Base-by-base conservation (phyloP, 2,888 invertebrate species). In the Zaprionus bogoriensis region DNA sequence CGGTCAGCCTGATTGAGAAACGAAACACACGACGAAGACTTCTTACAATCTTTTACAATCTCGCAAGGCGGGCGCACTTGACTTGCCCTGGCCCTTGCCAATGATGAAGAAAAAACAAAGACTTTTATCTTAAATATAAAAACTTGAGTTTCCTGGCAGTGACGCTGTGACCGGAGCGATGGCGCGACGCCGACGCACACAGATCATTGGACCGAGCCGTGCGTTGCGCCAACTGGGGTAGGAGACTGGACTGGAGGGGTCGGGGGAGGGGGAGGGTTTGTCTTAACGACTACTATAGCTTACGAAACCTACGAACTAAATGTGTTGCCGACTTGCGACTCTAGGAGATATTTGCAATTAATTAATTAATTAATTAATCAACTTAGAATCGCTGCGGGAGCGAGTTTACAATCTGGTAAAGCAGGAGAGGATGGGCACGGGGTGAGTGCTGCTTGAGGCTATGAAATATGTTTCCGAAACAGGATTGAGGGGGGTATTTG, bases 251-350 rank as follows among this genome's bases (percentile, higher is more conserved):
- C n/a, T n/a, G 20, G 14, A 20, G 2, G 14, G 19, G n/a, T 12
- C 9, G 17, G 25, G 7, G 22, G n/a, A 22, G n/a, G 42, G 10
- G 30, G 53, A 6, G 22, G 45, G 27, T 10, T 39, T 38, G 22
- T 22, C 19, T 17, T 39, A 44, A 27, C 39, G 28, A 51, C 53
- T 62, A 39, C n/a, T n/a, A 47, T 67, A 25, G 22, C 27, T 71
- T 72, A 75, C 62, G 61, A 72, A 74, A 68, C 65, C 59, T 75
- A 75, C 25, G 25, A 62, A 60, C 67, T 67, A 67, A 47, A 67
- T 47, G 30, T 46, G 32, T 19, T 59, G 51, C n/a, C n/a, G n/a
- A n/a, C 44, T 32, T 47, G 54, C 42, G 50, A 55, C 46, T 58
- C 51, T 42, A 36, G 51, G 67, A 72, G 60, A 58, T 57, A 30